Evolutionary conservation across 2,888 invertebrate genomes (phyloP).

Genomic region (Tridacna crocea): DNA sequence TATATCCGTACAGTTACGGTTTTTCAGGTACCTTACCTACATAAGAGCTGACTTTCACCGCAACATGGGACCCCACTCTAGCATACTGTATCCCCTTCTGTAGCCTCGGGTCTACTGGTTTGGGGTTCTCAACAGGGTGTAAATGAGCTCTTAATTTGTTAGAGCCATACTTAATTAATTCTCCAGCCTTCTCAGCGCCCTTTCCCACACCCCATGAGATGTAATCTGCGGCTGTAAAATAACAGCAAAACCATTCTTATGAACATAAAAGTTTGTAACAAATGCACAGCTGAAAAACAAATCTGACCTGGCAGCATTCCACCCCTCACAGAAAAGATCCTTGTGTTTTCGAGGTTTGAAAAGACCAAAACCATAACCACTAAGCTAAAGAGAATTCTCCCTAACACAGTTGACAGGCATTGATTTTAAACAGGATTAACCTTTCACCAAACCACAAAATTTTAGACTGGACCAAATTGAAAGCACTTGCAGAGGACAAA

Average conservation of each 20-base stretch:
- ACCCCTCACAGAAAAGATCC: too few relatives aligned
- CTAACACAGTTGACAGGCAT: too few relatives aligned
- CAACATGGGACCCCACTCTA: slow-evolving; percentile 88
- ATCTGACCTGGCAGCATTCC: too few relatives aligned
- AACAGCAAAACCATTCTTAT: background rate
- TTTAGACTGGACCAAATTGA: too few relatives aligned
- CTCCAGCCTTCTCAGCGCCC: slow-evolving; percentile 89
- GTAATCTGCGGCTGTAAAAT: slow-evolving; percentile 86
- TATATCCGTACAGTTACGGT: background rate
- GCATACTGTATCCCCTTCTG: slow-evolving; percentile 88
- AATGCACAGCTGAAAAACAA: too few relatives aligned
- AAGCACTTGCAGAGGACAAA: too few relatives aligned
- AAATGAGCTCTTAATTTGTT: slow-evolving; percentile 87
- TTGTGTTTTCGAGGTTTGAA: too few relatives aligned
- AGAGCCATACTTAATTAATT: slow-evolving; percentile 87
- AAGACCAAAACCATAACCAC: too few relatives aligned
- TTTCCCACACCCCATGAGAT: slow-evolving; percentile 88
- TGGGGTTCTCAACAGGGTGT: slow-evolving; percentile 84
- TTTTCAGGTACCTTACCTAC: slow-evolving; percentile 85
- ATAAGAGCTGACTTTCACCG: slow-evolving; percentile 89
- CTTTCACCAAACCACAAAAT: too few relatives aligned
- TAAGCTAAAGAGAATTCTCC: too few relatives aligned
- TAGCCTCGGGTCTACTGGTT: slow-evolving; percentile 86
- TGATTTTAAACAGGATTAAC: too few relatives aligned
- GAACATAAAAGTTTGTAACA: too few relatives aligned